Base-by-base conservation (phyloP, 2,888 invertebrate genomes). In the Ecdyonurus torrentis region DNA sequence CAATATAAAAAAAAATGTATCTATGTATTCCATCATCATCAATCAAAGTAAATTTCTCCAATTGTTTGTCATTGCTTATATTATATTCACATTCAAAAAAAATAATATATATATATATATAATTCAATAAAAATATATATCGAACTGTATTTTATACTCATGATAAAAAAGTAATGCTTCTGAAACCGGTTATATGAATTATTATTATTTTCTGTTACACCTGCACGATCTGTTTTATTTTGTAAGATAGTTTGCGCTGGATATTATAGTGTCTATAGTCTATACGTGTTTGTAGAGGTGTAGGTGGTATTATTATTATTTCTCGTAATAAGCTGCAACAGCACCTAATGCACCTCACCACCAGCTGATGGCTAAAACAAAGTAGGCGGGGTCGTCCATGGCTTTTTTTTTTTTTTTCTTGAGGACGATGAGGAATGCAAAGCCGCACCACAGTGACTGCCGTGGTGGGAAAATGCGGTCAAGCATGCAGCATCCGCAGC, bases 351-450 rank as follows among this genome's bases (percentile, higher is more conserved):
- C n/a, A n/a, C n/a, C n/a, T n/a, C n/a, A n/a, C n/a, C n/a, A n/a
- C n/a, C n/a, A 37, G 37, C 37, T 37, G 37, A 37, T 37, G n/a
- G n/a, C n/a, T n/a, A 37, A 15, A 58, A 20, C 52, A 83, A 68
- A 84, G 84, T 76, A 75, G 78, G 74, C 76, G 74, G 23, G 23
- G 22, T 22, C 15, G 55, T 55, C n/a, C 55, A 55, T 55, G n/a
- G n/a, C 19, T 55, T 18, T 50, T 50, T 50, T 18, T 50, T 50
- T 50, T 50, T 50, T 50, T 50, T 18, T 5, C 37, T 37, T 37
- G 37, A 37, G 37, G 37, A 37, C 37, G 37, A 15, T 55, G n/a
- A n/a, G 55, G 55, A 55, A 55, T 55, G 55, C 55, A n/a, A 55
- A 55, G 55, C 55, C 19, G 37, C 37, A 37, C 37, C 37, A 37